Percentiles rank a stretch among this genome's conserved stretches.
These are phyloP conservation scores for Philereme transversata DNA, from an alignment of 2,888 invertebrate species.

Conservation along the genomic window DNA sequence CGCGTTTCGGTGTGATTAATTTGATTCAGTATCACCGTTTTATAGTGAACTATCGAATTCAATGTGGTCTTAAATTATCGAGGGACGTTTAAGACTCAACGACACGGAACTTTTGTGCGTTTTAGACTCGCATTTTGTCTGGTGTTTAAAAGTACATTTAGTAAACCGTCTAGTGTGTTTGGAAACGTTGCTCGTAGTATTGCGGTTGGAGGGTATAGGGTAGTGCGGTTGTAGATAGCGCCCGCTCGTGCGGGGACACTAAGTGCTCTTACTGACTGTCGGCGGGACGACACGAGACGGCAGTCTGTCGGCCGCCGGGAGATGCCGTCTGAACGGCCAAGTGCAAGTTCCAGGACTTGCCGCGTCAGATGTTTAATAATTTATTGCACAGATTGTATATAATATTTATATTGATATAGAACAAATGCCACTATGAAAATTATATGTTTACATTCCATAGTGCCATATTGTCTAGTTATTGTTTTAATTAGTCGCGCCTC, in stretches of 20 bases:
- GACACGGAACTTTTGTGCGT: too few relatives aligned
- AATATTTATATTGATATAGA: conserved; percentile 37
- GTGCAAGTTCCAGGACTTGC: not conserved
- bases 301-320: not conserved
- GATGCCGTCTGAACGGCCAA: not conserved
- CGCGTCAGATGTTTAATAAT: conserved; percentile 27
- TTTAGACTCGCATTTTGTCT: too few relatives aligned
- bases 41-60: too few relatives aligned
- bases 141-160: too few relatives aligned
- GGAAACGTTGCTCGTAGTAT: too few relatives aligned
- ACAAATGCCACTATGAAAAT: conserved; percentile 70
- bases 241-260: conserved; percentile 4
- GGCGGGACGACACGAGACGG: not conserved
- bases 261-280: conserved; percentile 15
- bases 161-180: too few relatives aligned
- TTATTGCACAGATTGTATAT: conserved; percentile 38
- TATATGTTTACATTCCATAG: conserved; percentile 79
- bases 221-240: conserved; percentile 7
- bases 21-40: too few relatives aligned
- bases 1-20: too few relatives aligned
- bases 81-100: too few relatives aligned
- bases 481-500: conserved; percentile 19
- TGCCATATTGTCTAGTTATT: conserved; percentile 60
- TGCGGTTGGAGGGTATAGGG: too few relatives aligned
- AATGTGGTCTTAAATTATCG: too few relatives aligned